These are phyloP conservation scores for Ectobius pallidus DNA, from an alignment of 2,888 invertebrate genomes.

Conservation along the genomic window DNA sequence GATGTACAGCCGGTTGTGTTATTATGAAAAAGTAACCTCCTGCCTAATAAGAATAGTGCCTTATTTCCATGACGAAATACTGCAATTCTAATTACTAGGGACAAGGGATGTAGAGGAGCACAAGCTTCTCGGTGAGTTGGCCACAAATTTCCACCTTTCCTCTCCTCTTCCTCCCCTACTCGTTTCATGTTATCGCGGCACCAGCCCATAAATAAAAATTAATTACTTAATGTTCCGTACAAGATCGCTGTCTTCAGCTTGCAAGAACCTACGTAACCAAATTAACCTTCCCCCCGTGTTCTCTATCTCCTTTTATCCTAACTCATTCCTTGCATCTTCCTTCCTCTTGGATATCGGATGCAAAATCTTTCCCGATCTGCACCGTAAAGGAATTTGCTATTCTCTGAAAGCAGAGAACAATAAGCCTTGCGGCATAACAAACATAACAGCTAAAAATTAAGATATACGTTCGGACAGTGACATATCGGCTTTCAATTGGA, in stretches of 20 bases:
- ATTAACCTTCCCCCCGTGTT: not conserved
- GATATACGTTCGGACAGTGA: too few species aligned
- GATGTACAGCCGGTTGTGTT: not conserved
- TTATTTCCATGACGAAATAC: not conserved
- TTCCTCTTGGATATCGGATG: too few species aligned
- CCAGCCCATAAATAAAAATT: constrained; percentile 32
- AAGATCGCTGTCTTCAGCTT: not conserved
- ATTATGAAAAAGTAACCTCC: not conserved
- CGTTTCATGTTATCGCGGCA: not conserved
- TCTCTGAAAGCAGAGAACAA: too few species aligned
- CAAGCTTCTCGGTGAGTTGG: not conserved
- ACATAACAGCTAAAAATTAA: too few species aligned
- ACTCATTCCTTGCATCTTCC: not conserved
- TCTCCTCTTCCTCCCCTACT: not conserved
- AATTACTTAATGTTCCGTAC: constrained; percentile 31
- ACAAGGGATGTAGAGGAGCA: not conserved
- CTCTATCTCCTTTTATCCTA: not conserved
- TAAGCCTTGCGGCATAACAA: too few species aligned
- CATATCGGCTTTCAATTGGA: too few species aligned
- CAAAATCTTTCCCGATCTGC: too few species aligned
- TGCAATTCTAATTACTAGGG: not conserved
- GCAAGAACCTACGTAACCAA: not conserved
- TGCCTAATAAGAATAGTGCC: not conserved
- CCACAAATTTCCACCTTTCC: not conserved
- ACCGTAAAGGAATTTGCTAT: too few species aligned